phyloP scores from a whole-genome alignment of 2,113 vertebrate species.

The Dissostichus mawsoni region DNA sequence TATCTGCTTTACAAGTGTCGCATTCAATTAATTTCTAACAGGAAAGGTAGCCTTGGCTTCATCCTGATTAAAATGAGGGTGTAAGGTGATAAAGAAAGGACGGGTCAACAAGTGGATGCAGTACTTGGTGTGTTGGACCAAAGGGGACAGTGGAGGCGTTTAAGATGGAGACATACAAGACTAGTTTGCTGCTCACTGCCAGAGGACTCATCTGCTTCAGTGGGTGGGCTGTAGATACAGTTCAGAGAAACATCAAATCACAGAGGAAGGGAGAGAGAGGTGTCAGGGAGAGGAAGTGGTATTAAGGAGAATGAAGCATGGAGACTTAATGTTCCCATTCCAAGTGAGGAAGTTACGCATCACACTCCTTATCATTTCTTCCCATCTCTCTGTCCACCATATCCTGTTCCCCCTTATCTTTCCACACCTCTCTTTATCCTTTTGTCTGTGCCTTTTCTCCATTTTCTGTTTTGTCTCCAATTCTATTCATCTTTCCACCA shows the following conservation, averaged over 20 bases:
- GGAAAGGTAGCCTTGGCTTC: constrained; percentile 7
- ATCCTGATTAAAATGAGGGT: constrained; percentile 48
- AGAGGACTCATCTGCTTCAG: constrained; percentile 22
- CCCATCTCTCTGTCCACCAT: constrained; percentile 16
- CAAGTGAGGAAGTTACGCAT: neutral
- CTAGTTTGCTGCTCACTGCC: constrained; percentile 23
- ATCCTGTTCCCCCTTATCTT: constrained; percentile 4
- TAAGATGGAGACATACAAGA: constrained; percentile 12
- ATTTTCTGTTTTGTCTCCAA: constrained; percentile 13
- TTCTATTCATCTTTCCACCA: constrained; percentile 33
- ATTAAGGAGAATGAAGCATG: constrained; percentile 26
- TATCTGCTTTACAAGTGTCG: constrained; percentile 40
- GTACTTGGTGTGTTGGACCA: constrained; percentile 8
- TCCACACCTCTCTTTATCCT: neutral
- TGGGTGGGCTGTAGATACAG: constrained; percentile 28
- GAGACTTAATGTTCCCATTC: constrained; percentile 28
- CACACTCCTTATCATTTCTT: constrained; percentile 10
- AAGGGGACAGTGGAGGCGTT: constrained; percentile 1
- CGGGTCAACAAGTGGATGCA: neutral
- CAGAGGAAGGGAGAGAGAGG: neutral
- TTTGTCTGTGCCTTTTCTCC: constrained; percentile 13
- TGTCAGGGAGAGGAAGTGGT: constrained; percentile 12
- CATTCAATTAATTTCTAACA: constrained; percentile 23
- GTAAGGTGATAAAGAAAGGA: neutral
- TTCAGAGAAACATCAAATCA: constrained; percentile 29